These are phyloP conservation scores for Linurgus olivaceus DNA, from an alignment of 2,797 vertebrate genomes.

Conservation along the genomic window DNA sequence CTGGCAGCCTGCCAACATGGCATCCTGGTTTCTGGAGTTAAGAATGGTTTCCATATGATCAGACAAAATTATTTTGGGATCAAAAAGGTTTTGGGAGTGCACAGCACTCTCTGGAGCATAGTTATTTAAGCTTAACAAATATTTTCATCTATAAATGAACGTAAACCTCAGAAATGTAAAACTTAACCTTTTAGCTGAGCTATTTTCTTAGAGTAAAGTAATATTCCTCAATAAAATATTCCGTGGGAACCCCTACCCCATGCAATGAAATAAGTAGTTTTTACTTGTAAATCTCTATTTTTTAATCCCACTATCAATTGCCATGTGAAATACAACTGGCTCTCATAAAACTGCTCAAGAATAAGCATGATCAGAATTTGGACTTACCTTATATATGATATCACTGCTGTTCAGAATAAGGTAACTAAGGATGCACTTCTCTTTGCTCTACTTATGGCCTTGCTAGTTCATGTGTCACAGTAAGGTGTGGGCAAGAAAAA, in stretches of 20 bases:
- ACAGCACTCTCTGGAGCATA: not conserved
- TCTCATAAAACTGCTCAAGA: not conserved
- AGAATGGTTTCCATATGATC: conserved; percentile 19
- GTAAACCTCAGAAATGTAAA: not conserved
- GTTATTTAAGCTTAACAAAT: not conserved
- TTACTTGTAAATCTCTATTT: not conserved
- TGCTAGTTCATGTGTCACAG: not conserved
- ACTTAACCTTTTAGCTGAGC: not conserved
- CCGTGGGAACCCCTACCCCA: not conserved
- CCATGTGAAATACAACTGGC: not conserved
- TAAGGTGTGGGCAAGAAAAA: not conserved
- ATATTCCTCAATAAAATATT: not conserved
- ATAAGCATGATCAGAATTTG: not conserved
- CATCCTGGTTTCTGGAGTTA: conserved; percentile 33
- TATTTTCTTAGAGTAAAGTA: not conserved
- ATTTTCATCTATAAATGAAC: not conserved
- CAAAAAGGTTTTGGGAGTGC: not conserved
- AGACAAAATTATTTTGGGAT: not conserved
- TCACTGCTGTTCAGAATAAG: not conserved
- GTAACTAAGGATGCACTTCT: not conserved
- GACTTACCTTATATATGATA: not conserved
- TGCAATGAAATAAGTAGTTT: not conserved
- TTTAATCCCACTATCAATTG: not conserved
- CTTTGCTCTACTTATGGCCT: not conserved
- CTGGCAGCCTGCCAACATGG: not conserved